phyloP scores from a whole-genome alignment of 2,113 vertebrate species.

The Percina caprodes region DNA sequence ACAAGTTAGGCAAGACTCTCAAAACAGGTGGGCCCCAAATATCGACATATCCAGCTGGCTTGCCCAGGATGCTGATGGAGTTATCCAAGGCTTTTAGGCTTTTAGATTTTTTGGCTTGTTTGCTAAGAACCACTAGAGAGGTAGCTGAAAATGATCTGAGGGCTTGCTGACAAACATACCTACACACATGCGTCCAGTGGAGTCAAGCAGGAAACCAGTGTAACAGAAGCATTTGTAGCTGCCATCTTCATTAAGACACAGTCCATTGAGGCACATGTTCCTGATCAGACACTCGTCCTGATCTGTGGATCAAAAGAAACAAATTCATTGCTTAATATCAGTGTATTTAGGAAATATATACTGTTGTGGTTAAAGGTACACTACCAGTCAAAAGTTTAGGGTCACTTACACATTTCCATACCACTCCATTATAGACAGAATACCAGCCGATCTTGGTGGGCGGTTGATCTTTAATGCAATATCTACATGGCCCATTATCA shows the following conservation, averaged over 20 bases:
- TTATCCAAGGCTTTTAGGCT: slow-evolving; percentile 75
- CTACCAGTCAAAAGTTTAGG: no score
- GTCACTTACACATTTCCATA: no score
- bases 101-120: slow-evolving; percentile 69
- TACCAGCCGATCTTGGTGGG: no score
- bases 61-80: slow-evolving; percentile 58
- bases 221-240: slow-evolving; percentile 99
- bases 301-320: slow-evolving; percentile 81
- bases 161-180: slow-evolving; percentile 70
- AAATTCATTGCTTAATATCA: background rate
- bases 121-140: slow-evolving; percentile 51
- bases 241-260: slow-evolving; percentile 98
- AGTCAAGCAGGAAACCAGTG: slow-evolving; percentile 89
- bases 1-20: slow-evolving; percentile 38
- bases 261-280: slow-evolving; percentile 97
- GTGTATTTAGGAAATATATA: background rate
- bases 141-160: slow-evolving; percentile 26
- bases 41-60: slow-evolving; percentile 64
- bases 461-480: no score
- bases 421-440: no score
- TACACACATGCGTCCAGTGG: slow-evolving; percentile 83
- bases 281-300: slow-evolving; percentile 95
- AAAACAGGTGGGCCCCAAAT: slow-evolving; percentile 59
- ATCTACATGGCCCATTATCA: no score
- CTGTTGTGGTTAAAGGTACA: background rate